These are phyloP conservation scores for Siderastrea radians DNA, from an alignment of 92 coral and sea anemone genomes.

Conservation along the genomic window DNA sequence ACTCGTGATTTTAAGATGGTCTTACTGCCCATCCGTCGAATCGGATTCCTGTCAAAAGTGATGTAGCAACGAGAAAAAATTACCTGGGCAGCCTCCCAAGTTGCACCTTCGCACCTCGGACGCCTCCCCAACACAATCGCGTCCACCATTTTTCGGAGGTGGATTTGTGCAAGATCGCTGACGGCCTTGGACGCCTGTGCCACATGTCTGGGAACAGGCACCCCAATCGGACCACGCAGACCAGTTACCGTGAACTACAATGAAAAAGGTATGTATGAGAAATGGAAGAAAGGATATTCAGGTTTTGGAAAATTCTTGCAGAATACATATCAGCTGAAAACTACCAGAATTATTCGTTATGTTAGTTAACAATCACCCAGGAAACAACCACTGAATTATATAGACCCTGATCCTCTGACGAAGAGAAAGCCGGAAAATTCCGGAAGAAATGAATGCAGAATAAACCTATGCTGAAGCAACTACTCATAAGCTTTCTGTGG, in stretches of 20 bases:
- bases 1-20: too few species aligned
- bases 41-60: too few species aligned
- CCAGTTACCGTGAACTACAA: constrained; percentile 48
- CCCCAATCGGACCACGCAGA: constrained; percentile 42
- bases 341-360: too few species aligned
- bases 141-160: constrained; percentile 31
- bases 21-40: too few species aligned
- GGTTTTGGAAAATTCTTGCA: neutral
- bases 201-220: constrained; percentile 41
- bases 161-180: constrained; percentile 42
- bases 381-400: too few species aligned
- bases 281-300: neutral
- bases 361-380: too few species aligned
- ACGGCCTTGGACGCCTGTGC: constrained; percentile 39
- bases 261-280: neutral
- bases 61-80: neutral
- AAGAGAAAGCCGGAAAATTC: too few species aligned
- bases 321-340: too few species aligned
- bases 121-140: constrained; percentile 29
- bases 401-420: too few species aligned
- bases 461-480: too few species aligned
- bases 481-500: too few species aligned
- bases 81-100: constrained; percentile 41
- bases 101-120: constrained; percentile 15
- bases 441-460: too few species aligned